Base-by-base conservation (phyloP, 1,140 invertebrate species). In the Drosophila persimilis region DNA sequence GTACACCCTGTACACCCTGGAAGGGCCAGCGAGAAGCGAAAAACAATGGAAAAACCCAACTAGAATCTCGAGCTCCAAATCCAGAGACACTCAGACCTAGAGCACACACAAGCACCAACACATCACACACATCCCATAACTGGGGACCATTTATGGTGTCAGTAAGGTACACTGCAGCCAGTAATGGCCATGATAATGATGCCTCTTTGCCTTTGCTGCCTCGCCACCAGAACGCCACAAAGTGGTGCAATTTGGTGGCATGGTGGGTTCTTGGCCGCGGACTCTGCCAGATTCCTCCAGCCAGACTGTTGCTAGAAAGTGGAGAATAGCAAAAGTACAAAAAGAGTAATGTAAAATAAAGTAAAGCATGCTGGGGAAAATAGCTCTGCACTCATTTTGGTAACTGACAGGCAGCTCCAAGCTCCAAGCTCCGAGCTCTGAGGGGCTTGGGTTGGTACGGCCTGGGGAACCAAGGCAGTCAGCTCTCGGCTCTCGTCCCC, bases 91-190 rank as follows among this genome's bases (percentile, higher is more conserved):
- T 20, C 9, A 11, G 24, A 3, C 24, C 24, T 26, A 26, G 24
- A 26, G 24, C 24, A 26, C 24, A 26, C 24, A 24, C 20, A 24
- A 3, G 6, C 24, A 24, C 20, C 5, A 3, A 24, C 24, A 26
- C 24, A 26, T 2, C 29, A 13, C 3, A 26, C 7, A 53, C 47
- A 43, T 26, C 11, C 56, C 51, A 55, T 51, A 41, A 41, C 31
- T 35, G 35, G 26, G 54, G 47, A 70, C 77, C 81, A 77, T 86
- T 85, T 85, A 85, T 86, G 81, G 81, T 85, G 81, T 85, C 81
- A 85, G 81, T 84, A 84, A 84, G 80, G 80, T 85, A 84, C 72
- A 85, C 81, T 84, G 81, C 81, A 86, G 81, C 81, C 73, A 60
- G 79, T 85, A 86, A 85, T 85, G 76, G 57, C 74, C 73, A 52